These are phyloP conservation scores for fruit fly (Drosophila melanogaster) DNA, from an alignment of 1,140 invertebrate genomes.

Conservation along the genomic window DNA sequence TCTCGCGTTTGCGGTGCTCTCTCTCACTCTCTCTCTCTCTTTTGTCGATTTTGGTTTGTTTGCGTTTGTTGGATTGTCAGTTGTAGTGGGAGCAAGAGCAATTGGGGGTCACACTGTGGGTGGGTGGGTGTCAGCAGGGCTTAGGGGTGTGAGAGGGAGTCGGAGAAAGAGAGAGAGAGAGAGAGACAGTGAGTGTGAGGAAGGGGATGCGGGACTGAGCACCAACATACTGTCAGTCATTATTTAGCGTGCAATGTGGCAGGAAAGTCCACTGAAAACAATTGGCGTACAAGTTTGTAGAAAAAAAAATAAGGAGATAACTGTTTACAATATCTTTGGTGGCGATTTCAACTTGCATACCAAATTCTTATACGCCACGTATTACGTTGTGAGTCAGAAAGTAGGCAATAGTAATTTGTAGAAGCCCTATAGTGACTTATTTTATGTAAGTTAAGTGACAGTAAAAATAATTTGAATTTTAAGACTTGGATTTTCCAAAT, in stretches of 20 bases:
- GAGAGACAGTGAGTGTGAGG: background rate
- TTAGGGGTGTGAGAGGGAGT: background rate
- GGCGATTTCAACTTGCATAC: no score
- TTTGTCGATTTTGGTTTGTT: slow-evolving; percentile 51
- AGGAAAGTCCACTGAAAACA: slow-evolving; percentile 24
- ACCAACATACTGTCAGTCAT: slow-evolving; percentile 82
- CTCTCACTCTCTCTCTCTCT: slow-evolving; percentile 1
- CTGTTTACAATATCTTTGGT: no score
- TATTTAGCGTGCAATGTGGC: slow-evolving; percentile 73
- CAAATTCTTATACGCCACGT: background rate
- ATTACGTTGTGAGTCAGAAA: background rate
- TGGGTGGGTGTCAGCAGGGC: slow-evolving; percentile 8
- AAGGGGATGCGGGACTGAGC: slow-evolving; percentile 17
- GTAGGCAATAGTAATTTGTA: background rate
- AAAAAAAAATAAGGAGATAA: no score
- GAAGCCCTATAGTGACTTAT: no score
- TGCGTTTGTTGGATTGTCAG: slow-evolving; percentile 73
- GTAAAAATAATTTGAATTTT: no score
- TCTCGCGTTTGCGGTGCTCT: background rate
- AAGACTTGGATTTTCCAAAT: no score
- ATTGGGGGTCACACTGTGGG: slow-evolving; percentile 68
- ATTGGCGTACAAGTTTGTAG: no score
- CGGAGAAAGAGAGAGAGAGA: background rate
- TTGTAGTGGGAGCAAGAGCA: slow-evolving; percentile 70
- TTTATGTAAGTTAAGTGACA: no score